These are phyloP conservation scores for Gallinago media DNA, from an alignment of 2,113 vertebrate species.

Conservation along the genomic window DNA sequence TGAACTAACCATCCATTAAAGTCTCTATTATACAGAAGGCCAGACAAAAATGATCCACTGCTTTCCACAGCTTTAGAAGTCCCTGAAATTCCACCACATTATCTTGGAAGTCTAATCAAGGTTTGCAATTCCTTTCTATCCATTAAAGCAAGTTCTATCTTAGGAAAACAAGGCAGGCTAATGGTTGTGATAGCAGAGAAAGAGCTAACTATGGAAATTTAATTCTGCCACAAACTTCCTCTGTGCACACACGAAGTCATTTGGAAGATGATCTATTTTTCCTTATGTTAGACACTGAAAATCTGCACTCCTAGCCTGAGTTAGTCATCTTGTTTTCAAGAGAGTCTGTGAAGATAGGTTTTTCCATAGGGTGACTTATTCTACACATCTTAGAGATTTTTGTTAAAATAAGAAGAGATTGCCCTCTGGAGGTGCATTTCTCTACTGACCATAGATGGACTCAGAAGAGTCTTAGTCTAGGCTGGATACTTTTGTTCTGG, in stretches of 20 bases:
- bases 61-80: background rate
- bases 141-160: background rate
- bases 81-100: background rate
- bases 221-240: background rate
- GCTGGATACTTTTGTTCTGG: background rate
- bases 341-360: background rate
- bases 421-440: conserved; percentile 55
- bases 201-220: background rate
- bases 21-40: background rate
- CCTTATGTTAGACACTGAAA: background rate
- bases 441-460: background rate
- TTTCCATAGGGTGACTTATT: background rate
- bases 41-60: background rate
- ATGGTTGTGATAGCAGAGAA: background rate
- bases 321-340: background rate
- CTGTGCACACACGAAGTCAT: background rate
- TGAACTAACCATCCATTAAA: background rate
- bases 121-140: background rate
- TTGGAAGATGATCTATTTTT: background rate
- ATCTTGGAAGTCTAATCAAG: background rate
- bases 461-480: background rate
- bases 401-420: conserved; percentile 33
- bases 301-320: background rate
- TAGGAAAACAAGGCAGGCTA: background rate
- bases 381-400: background rate